These are phyloP conservation scores for Girardinichthys multiradiatus DNA, from an alignment of 2,113 vertebrate species.

Conservation along the genomic window DNA sequence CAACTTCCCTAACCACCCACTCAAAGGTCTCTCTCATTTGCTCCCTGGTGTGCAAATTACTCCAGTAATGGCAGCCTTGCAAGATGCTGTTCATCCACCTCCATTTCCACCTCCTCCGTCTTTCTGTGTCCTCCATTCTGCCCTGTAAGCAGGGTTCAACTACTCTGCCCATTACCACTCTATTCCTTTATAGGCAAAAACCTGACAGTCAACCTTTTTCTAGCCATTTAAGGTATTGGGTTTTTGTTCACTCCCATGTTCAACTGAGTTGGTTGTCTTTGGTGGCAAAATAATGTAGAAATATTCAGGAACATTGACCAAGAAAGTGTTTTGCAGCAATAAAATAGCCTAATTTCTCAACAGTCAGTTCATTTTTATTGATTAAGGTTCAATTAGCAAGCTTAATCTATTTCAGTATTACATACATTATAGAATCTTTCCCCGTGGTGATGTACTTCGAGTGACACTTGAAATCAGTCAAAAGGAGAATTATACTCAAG, in stretches of 20 bases:
- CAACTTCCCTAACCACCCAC: conserved; percentile 61
- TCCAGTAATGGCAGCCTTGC: conserved; percentile 68
- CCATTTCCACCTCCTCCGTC: conserved; percentile 40
- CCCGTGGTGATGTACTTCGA: conserved; percentile 46
- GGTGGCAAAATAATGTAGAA: conserved; percentile 19
- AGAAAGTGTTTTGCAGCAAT: background rate
- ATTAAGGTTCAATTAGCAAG: conserved; percentile 29
- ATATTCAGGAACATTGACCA: background rate
- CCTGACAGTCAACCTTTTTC: conserved; percentile 42
- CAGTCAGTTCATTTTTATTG: conserved; percentile 17
- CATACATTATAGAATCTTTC: conserved; percentile 30
- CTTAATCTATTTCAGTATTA: conserved; percentile 44
- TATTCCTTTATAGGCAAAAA: conserved; percentile 28
- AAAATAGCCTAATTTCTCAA: background rate
- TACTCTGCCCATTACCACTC: conserved; percentile 45
- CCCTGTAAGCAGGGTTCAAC: conserved; percentile 34
- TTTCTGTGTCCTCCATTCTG: conserved; percentile 19
- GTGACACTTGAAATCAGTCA: conserved; percentile 41
- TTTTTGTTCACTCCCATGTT: conserved; percentile 47
- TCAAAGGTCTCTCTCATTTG: conserved; percentile 54
- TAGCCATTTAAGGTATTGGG: conserved; percentile 39
- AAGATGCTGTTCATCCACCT: conserved; percentile 63
- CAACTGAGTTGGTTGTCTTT: conserved; percentile 20
- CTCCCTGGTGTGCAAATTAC: conserved; percentile 68
- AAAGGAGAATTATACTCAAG: conserved; percentile 51